Base-by-base conservation (phyloP, 1,140 invertebrate genomes). In the Drosophila bocki region DNA sequence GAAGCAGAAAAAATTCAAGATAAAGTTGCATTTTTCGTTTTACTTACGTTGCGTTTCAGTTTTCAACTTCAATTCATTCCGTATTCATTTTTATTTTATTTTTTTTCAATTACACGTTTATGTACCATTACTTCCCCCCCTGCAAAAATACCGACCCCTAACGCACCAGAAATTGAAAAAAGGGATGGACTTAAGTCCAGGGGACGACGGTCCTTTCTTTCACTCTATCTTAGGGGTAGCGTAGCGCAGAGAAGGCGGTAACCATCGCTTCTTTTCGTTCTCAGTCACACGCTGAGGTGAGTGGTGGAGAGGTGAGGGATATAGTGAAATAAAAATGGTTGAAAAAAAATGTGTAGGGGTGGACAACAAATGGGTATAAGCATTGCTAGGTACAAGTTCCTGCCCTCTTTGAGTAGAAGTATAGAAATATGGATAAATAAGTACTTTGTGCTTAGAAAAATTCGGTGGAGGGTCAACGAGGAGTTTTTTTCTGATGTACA, bases 271-370 rank as follows among this genome's bases (percentile, higher is more conserved):
- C 54, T 60, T 64, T 64, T 60, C 61, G 53, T 59, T 50, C 58
- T 54, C 51, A 54, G 51, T 37, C 51, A 37, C 51, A 54, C 44
- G 48, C 47, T 44, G 44, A 70, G 74, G 74, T 62, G 57, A 56
- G 71, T 57, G 82, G 51, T 37, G 45, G 45, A 26, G 67, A 56
- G 71, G 76, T 61, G 59, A 50, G 64, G 61, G 82, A 44, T 33
- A 42, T n/a, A 68, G 63, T 45, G 57, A 64, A 78, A 64, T 54
- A 61, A 82, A 80, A 84, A 81, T 81, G 59, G 74, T 63, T 48
- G 74, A 22, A 65, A 84, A 84, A 83, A 85, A 85, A 68, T 58
- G 44, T 78, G 71, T 56, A 61, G 69, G 78, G 72, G 65, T 81
- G 79, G 48, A 68, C 61, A 58, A 59, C 51, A 58, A 50, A 61